Percentiles rank a stretch among this genome's conserved stretches.
Evolutionary conservation across 2,113 vertebrate genomes (phyloP).

Genomic region (Menura novaehollandiae): DNA sequence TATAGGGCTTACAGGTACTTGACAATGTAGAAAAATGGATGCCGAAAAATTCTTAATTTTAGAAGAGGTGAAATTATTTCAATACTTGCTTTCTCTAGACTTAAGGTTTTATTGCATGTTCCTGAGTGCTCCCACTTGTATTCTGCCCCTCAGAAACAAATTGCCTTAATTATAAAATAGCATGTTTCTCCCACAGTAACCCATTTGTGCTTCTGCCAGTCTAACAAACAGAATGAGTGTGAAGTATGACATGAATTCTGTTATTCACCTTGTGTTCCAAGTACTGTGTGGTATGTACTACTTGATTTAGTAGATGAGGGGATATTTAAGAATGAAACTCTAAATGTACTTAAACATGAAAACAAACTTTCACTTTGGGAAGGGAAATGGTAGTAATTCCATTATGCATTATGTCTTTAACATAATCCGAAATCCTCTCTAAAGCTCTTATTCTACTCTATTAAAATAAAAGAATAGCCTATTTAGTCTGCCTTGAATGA

Average conservation of each 20-base stretch:
- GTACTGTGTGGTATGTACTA: not conserved
- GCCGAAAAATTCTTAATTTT: not conserved
- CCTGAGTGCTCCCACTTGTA: not conserved
- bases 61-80: not conserved
- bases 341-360: not conserved
- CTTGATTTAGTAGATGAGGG: not conserved
- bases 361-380: constrained; percentile 47
- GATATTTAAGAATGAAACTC: not conserved
- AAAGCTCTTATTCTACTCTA: constrained; percentile 29
- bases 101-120: not conserved
- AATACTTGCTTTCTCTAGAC: not conserved
- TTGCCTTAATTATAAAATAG: not conserved
- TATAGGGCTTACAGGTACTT: not conserved
- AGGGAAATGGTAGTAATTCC: constrained; percentile 19
- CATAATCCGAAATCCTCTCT: constrained; percentile 42
- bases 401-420: constrained; percentile 14
- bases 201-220: not conserved
- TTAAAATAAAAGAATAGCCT: constrained; percentile 34
- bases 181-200: not conserved
- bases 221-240: not conserved
- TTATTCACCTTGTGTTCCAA: not conserved
- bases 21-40: not conserved
- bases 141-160: not conserved
- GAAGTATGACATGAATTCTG: not conserved
- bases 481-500: not conserved